phyloP scores from a whole-genome alignment of 1,140 invertebrate species.

The Doryteuthis pealeii region DNA sequence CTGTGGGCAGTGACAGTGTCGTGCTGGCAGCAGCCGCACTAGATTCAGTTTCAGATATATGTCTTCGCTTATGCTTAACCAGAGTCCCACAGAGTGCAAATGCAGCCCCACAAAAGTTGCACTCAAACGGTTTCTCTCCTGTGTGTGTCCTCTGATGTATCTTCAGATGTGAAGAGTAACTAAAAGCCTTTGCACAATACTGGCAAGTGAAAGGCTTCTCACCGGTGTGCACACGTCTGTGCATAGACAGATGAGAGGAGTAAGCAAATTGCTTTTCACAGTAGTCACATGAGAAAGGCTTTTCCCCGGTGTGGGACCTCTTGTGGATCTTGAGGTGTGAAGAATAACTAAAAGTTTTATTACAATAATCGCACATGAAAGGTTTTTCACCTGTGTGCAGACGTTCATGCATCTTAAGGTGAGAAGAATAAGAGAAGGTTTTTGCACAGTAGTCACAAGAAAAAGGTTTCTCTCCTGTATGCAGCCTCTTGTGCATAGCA shows the following conservation, averaged over 20 bases:
- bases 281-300: slow-evolving; percentile 62
- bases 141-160: slow-evolving; percentile 77
- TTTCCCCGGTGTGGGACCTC: slow-evolving; percentile 27
- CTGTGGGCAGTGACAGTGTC: neutral
- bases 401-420: slow-evolving; percentile 60
- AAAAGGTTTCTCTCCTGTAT: slow-evolving; percentile 61
- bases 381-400: slow-evolving; percentile 59
- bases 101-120: slow-evolving; percentile 17
- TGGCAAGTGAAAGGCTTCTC: slow-evolving; percentile 69
- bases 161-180: slow-evolving; percentile 84
- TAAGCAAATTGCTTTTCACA: slow-evolving; percentile 66
- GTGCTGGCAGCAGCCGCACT: neutral
- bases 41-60: neutral
- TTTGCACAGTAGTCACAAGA: slow-evolving; percentile 51
- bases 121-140: slow-evolving; percentile 17
- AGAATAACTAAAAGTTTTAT: slow-evolving; percentile 15
- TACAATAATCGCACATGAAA: slow-evolving; percentile 33
- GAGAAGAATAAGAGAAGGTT: slow-evolving; percentile 54
- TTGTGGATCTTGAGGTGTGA: slow-evolving; percentile 51
- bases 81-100: slow-evolving; percentile 5
- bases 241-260: slow-evolving; percentile 68
- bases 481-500: slow-evolving; percentile 38
- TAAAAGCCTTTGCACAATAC: slow-evolving; percentile 80
- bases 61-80: neutral
- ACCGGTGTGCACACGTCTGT: slow-evolving; percentile 68